Evolutionary conservation across 2,113 vertebrate genomes (phyloP), one percentile per base, ranked within the genome.

Genomic region (Motacilla alba): DNA sequence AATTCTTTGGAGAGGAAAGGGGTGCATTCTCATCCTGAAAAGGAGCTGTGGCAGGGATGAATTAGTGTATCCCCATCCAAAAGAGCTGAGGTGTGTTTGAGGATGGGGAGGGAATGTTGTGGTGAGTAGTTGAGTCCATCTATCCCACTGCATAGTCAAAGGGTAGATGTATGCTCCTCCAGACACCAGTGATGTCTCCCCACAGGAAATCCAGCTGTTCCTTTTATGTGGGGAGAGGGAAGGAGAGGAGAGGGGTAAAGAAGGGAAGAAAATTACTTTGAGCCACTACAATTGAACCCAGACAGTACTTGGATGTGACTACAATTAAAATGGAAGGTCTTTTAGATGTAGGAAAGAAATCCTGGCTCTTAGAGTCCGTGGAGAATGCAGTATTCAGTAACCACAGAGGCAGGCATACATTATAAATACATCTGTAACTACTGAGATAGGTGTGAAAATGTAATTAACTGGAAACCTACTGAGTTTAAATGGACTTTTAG

Each of bases 391-490:
- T 43, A 39, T 80, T 90, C 93, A 91, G 83, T 75, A 97, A 82
- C 73, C 87, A 59, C 72, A 3, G 7, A 96, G 94, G 87, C 92
- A 96, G 88, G 93, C 90, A 87, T 94, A 89, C 82, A 92, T 97
- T 97, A 97, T 91, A 97, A 96, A 97, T 97, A 96, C 64, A 92
- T 93, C 84, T 82, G 92, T 95, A 97, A 94, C 93, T 97, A 95
- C 95, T 91, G 79, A 95, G 93, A 93, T 96, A 97, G 96, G 97
- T 97, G 97, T 76, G 94, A 97, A 98, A 98, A 97, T 97, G 96
- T 98, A 98, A 98, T 98, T 98, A 98, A 98, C 97, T 97, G 96
- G 97, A 97, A 98, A 94, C 96, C 97, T 97, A 96, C 96, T 91
- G 95, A 96, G 96, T 96, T 97, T 97, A 97, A 97, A 98, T 96